Evolutionary conservation across 2,888 invertebrate species (phyloP).

Genomic region (Bhutanitis thaidina): DNA sequence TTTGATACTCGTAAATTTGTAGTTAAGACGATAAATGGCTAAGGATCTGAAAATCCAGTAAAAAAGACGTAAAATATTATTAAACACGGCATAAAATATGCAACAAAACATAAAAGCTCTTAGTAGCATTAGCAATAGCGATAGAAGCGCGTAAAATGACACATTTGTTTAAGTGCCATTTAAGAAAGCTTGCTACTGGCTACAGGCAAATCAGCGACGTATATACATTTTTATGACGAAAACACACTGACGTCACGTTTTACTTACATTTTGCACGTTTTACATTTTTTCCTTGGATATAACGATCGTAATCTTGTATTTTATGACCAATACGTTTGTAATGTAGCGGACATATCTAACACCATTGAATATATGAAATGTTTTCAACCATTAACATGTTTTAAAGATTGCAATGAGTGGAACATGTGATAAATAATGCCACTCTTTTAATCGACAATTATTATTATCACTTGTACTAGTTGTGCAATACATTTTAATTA

Average conservation of each 20-base stretch:
- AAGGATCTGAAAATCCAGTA: constrained; percentile 13
- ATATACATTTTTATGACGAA: constrained; percentile 24
- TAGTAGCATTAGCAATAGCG: constrained; percentile 23
- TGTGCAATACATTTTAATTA: too few species aligned
- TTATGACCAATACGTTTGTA: not conserved
- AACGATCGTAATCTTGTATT: constrained; percentile 11
- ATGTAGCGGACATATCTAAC: too few species aligned
- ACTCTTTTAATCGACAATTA: too few species aligned
- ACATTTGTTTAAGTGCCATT: constrained; percentile 48
- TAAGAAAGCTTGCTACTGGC: constrained; percentile 27
- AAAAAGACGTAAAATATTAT: constrained; percentile 45
- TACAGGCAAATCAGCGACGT: constrained; percentile 29
- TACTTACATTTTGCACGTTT: constrained; percentile 20
- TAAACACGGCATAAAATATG: constrained; percentile 44
- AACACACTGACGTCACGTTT: constrained; percentile 26
- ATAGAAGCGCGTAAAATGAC: constrained; percentile 38
- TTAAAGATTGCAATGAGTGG: too few species aligned
- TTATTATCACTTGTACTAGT: too few species aligned
- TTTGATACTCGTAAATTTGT: constrained; percentile 5
- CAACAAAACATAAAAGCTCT: constrained; percentile 35
- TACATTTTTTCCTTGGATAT: constrained; percentile 12
- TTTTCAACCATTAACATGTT: too few species aligned
- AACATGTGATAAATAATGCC: too few species aligned
- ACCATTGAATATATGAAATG: too few species aligned
- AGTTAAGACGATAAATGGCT: constrained; percentile 8